Evolutionary conservation across 2,888 invertebrate species (phyloP).

Genomic region (Andrena praecox): DNA sequence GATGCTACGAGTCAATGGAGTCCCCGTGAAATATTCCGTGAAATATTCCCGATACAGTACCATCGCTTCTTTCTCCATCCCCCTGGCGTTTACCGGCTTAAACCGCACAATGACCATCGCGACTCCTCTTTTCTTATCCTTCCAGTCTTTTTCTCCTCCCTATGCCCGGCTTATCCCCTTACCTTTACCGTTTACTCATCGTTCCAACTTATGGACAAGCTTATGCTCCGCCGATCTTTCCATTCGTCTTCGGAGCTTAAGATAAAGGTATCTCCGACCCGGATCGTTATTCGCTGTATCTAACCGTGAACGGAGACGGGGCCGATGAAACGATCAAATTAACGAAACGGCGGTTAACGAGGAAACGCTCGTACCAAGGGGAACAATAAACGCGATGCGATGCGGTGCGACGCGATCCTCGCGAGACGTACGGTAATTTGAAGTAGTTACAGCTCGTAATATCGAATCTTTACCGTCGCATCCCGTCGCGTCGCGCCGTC

Average conservation of each 20-base stretch:
- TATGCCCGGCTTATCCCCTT: background rate
- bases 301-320: too few relatives aligned
- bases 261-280: background rate
- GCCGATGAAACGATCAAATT: background rate
- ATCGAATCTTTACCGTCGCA: conserved; percentile 16
- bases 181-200: background rate
- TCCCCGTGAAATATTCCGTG: conserved; percentile 71
- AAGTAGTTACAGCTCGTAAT: conserved; percentile 34
- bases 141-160: background rate
- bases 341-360: background rate
- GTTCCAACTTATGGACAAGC: background rate
- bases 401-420: background rate
- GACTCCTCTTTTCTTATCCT: conserved; percentile 15
- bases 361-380: background rate
- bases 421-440: conserved; percentile 23
- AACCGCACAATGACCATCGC: conserved; percentile 38
- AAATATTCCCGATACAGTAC: conserved; percentile 72
- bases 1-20: conserved; percentile 50
- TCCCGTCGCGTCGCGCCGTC: background rate
- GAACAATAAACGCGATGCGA: background rate
- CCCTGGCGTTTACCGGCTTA: conserved; percentile 42
- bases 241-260: background rate
- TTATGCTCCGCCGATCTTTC: background rate
- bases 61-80: conserved; percentile 48
- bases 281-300: too few relatives aligned